Base-by-base conservation (phyloP, 2,797 vertebrate species). In the Neosilurus mollespiculum region DNA sequence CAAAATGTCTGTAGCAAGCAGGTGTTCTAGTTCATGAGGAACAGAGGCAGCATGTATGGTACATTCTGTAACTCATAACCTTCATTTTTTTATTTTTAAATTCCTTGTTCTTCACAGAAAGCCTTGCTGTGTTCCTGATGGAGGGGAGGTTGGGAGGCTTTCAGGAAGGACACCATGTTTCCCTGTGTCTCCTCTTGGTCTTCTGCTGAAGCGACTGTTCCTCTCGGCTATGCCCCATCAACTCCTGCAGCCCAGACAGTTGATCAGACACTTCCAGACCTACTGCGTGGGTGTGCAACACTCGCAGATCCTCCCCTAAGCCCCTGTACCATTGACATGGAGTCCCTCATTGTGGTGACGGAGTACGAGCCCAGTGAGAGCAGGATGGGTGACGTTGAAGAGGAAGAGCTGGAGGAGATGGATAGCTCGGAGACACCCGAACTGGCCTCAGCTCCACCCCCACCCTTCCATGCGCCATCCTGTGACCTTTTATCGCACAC, bases 311-410 rank as follows among this genome's bases (percentile, higher is more conserved):
- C 90, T 20, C 87, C 89, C 85, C 83, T 89, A 71, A 92, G 86
- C 89, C 53, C 85, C 78, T 89, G 92, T 87, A 87, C 90, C 0
- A 90, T 91, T 11, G 87, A 94, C 91, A 99, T 98, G 97, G 97
- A 97, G 91, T 98, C 97, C 14, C 94, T 97, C 88, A 96, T 97
- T 0, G 96, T 98, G 90, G 96, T 97, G 84, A 96, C 96, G 0
- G 97, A 99, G 89, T 96, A 96, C 9, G 96, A 97, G 85, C 89
- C 96, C 0, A 94, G 92, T 58, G 90, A 81, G 0, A 87, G 90
- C 22, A 92, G 91, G 88, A 90, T 87, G 22, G 85, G 72, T 1
- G 86, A 84, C 49, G 87, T 80, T 43, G 20, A 89, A 64, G 90
- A 93, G 49, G 92, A 94, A 88, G 93, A 93, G 90, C 92, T 92